These are phyloP conservation scores for Piliocolobus tephrosceles DNA, from an alignment of 2,113 vertebrate species.

Conservation along the genomic window DNA sequence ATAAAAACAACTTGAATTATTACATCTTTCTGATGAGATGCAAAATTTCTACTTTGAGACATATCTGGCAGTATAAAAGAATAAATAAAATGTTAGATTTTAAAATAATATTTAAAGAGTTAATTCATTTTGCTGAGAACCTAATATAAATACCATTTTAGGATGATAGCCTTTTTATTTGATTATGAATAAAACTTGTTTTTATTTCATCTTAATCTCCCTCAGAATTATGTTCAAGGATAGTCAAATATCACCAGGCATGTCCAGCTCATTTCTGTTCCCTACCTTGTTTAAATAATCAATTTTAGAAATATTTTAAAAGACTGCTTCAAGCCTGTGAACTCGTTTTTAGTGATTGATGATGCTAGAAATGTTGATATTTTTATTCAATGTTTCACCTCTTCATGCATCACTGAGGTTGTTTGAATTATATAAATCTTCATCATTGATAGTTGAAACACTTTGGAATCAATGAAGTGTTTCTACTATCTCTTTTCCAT, in stretches of 20 bases:
- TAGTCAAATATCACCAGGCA: background rate
- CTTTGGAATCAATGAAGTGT: slow-evolving; percentile 57
- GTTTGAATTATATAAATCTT: slow-evolving; percentile 23
- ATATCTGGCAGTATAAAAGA: background rate
- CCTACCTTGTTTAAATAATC: slow-evolving; percentile 19
- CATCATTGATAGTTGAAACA: slow-evolving; percentile 21
- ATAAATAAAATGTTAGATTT: slow-evolving; percentile 7
- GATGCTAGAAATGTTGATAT: slow-evolving; percentile 30
- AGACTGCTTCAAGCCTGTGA: background rate
- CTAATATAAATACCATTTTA: background rate
- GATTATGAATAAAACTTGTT: background rate
- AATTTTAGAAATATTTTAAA: slow-evolving; percentile 43
- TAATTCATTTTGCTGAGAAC: slow-evolving; percentile 41
- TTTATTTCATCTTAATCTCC: slow-evolving; percentile 43
- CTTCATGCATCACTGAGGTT: background rate
- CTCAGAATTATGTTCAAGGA: background rate
- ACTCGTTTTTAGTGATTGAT: slow-evolving; percentile 24
- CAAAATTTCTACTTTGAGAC: background rate
- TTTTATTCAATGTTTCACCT: slow-evolving; percentile 53
- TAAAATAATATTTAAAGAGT: slow-evolving; percentile 40
- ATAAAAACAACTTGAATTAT: background rate
- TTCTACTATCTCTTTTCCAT: slow-evolving; percentile 7
- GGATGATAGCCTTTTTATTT: background rate
- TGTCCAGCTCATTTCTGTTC: background rate
- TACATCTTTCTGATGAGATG: background rate